A percentile compares a stretch with the other conserved stretches of the same genome.
These are phyloP conservation scores for Exephanes ischioxanthus DNA, from an alignment of 2,888 invertebrate species.

Conservation along the genomic window DNA sequence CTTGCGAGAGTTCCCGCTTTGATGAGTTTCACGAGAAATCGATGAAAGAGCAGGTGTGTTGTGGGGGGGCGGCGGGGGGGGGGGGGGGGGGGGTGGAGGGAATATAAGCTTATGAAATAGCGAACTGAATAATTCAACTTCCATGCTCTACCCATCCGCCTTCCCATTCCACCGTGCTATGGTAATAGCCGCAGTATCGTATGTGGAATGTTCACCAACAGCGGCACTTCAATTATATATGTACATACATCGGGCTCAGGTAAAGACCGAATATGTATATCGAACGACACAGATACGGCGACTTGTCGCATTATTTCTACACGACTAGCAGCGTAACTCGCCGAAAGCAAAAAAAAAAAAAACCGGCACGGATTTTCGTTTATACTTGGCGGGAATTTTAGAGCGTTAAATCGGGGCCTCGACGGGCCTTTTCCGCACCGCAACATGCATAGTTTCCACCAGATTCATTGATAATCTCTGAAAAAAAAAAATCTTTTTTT, in stretches of 20 bases:
- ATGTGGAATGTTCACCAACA: slow-evolving; percentile 1
- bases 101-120: slow-evolving; percentile 60
- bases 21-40: slow-evolving; percentile 36
- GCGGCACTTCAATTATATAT: neutral
- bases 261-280: neutral
- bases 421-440: too few relatives aligned
- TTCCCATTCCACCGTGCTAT: neutral
- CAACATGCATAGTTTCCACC: too few relatives aligned
- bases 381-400: too few relatives aligned
- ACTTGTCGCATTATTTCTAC: neutral
- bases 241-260: neutral
- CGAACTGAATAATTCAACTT: slow-evolving; percentile 65
- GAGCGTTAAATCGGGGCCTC: too few relatives aligned
- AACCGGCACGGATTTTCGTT: too few relatives aligned
- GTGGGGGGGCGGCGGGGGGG: neutral
- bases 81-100: neutral
- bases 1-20: slow-evolving; percentile 26
- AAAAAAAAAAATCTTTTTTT: neutral
- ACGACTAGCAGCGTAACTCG: neutral
- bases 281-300: neutral
- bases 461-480: too few relatives aligned
- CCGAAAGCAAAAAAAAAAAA: neutral
- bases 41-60: slow-evolving; percentile 7
- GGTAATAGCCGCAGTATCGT: neutral
- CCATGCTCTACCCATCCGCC: slow-evolving; percentile 26